Conservation (phyloP, 1,140 invertebrate genomes). For the Tetragnatha versicolor region DNA sequence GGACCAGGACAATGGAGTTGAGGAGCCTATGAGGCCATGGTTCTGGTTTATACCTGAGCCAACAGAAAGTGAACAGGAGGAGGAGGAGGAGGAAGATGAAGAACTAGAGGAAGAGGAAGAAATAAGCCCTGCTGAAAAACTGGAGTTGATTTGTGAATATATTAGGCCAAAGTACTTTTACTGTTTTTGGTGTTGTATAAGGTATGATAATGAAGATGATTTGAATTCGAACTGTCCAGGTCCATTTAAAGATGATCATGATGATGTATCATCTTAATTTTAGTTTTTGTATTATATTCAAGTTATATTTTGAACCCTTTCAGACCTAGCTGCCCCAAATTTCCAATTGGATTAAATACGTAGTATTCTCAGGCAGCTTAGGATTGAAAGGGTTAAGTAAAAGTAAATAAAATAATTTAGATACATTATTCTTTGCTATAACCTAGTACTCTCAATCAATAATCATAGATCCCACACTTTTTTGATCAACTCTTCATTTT, state of each 20-base stretch:
- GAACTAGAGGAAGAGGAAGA: constrained; percentile 54
- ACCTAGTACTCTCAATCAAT: no score
- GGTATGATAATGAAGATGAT: constrained; percentile 72
- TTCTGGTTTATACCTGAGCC: constrained; percentile 72
- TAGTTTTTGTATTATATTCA: background rate
- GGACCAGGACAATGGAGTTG: constrained; percentile 68
- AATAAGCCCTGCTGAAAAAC: constrained; percentile 68
- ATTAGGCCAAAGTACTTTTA: constrained; percentile 75
- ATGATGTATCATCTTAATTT: constrained; percentile 25
- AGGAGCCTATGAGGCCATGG: constrained; percentile 70
- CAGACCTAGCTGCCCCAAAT: background rate
- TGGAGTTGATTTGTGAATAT: constrained; percentile 73
- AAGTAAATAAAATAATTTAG: no score
- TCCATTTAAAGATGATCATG: constrained; percentile 71
- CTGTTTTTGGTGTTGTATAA: constrained; percentile 80
- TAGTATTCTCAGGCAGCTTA: no score
- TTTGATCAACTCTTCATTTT: no score
- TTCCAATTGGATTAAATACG: no score
- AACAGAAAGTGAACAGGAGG: constrained; percentile 60
- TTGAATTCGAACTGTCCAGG: constrained; percentile 75
- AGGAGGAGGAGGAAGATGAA: constrained; percentile 63
- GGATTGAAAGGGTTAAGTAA: no score
- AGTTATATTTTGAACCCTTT: background rate
- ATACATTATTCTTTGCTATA: no score
- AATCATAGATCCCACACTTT: no score